Evolutionary conservation across 2,888 invertebrate species (phyloP), one percentile per base, ranked within the genome.

Genomic region (Catonia carolina): DNA sequence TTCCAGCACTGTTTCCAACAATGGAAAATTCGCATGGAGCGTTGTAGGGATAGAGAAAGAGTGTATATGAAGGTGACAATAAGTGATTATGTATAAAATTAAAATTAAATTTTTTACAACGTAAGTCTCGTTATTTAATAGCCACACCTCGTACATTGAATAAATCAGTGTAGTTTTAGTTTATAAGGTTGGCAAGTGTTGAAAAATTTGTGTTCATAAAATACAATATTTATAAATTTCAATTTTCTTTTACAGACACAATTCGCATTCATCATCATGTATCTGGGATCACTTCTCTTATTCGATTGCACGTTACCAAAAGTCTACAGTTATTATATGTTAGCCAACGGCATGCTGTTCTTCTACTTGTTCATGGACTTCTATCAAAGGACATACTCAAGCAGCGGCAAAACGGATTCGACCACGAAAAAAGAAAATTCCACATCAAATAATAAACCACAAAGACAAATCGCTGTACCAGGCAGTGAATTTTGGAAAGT

Each of bases 331-430:
- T 45, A 45, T 23, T 45, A 45, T 10, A 45, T 45, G 45, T 10
- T 45, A 14, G 45, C 45, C 17, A 45, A 45, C 10, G 45, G 45
- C 17, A 20, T 45, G 14, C 20, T 45, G n/a, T 45, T 45, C 45
- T 45, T 45, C 45, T 45, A 45, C 10, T 23, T 45, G 7, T 45
- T 45, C 20, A 14, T 45, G n/a, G 45, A 45, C 20, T 45, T 45
- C 45, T 45, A 45, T 23, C 45, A 45, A 23, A 45, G 20, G 10
- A 20, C 17, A 5, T 45, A 45, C 10, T 27, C 8, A 27, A 8
- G 27, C 27, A 23, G 45, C 8, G 20, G 45, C 17, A 45, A 45
- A 23, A 45, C 20, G 10, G 45, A 45, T 14, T 22, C 45, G 4
- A 4, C 45, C 5, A 14, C 17, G 2, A 20, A 18, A 23, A 18